phyloP scores from a whole-genome alignment of 2,797 vertebrate genomes.

The Ctenosaura bakeri region DNA sequence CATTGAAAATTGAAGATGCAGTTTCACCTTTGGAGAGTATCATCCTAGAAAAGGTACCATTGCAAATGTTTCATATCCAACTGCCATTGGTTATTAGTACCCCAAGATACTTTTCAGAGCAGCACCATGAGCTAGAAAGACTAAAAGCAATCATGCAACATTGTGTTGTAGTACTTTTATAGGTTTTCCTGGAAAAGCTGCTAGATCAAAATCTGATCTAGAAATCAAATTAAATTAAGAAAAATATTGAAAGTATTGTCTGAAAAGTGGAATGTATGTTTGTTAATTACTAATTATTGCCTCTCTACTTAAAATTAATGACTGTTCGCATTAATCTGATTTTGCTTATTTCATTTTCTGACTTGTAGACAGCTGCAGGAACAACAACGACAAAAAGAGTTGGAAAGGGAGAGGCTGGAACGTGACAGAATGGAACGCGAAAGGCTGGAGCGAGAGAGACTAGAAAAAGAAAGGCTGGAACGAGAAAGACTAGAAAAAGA shows the following conservation, averaged over 20 bases:
- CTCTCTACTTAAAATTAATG: slow-evolving; percentile 47
- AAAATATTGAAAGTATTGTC: background rate
- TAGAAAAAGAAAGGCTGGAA: slow-evolving; percentile 84
- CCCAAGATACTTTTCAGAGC: background rate
- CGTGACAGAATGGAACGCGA: slow-evolving; percentile 86
- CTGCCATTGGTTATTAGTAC: background rate
- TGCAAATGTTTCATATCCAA: background rate
- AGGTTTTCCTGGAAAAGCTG: background rate
- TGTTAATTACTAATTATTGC: background rate
- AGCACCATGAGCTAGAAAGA: background rate
- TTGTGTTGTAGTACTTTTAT: background rate
- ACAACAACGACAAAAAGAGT: slow-evolving; percentile 87
- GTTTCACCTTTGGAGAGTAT: background rate
- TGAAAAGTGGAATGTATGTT: background rate
- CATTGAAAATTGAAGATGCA: background rate
- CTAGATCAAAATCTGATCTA: slow-evolving; percentile 6
- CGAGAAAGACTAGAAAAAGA: slow-evolving; percentile 82
- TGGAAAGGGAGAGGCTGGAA: slow-evolving; percentile 86
- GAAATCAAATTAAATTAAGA: background rate
- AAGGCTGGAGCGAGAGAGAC: slow-evolving; percentile 82
- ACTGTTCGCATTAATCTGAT: slow-evolving; percentile 25
- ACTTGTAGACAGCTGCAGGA: slow-evolving; percentile 88
- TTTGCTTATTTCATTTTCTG: slow-evolving; percentile 34
- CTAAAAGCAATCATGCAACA: background rate
- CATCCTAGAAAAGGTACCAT: background rate